Percentiles rank a stretch among this genome's conserved stretches.
phyloP scores from a whole-genome alignment of 2,888 invertebrate genomes.

The Rapana venosa region DNA sequence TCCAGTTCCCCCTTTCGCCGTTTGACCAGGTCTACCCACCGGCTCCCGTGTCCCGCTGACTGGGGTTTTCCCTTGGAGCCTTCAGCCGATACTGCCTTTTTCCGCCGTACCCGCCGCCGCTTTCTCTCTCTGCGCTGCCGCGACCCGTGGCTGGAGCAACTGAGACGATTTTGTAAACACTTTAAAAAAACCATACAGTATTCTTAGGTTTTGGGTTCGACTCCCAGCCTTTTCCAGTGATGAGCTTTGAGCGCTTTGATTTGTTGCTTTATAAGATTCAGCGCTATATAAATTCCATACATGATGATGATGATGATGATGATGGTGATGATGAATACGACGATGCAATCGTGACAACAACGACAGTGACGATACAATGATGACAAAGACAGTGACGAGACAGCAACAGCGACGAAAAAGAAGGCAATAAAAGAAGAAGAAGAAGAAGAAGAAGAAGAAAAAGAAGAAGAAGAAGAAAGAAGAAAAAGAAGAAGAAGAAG shows the following conservation, averaged over 20 bases:
- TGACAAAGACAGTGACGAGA: too few relatives aligned
- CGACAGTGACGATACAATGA: too few relatives aligned
- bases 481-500: too few relatives aligned
- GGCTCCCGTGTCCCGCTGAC: slow-evolving; percentile 41
- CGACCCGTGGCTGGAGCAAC: slow-evolving; percentile 46
- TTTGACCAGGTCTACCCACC: slow-evolving; percentile 59
- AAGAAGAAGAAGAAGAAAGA: too few relatives aligned
- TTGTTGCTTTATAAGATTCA: too few relatives aligned
- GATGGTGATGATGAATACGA: not conserved
- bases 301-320: not conserved
- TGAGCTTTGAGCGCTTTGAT: too few relatives aligned
- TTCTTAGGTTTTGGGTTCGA: too few relatives aligned
- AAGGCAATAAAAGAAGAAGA: too few relatives aligned
- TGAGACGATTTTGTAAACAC: not conserved
- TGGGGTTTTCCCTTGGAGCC: not conserved
- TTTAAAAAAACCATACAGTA: not conserved
- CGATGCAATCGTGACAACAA: too few relatives aligned
- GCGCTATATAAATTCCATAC: too few relatives aligned
- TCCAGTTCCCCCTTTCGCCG: slow-evolving; percentile 54
- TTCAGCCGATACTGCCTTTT: not conserved
- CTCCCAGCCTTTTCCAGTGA: not conserved
- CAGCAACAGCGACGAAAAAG: too few relatives aligned
- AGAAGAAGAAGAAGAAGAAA: too few relatives aligned
- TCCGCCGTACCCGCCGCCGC: slow-evolving; percentile 40
- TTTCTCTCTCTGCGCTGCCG: slow-evolving; percentile 2